Conservation (phyloP, 2,797 vertebrate genomes). For the Ptychobarbus kaznakovi region DNA sequence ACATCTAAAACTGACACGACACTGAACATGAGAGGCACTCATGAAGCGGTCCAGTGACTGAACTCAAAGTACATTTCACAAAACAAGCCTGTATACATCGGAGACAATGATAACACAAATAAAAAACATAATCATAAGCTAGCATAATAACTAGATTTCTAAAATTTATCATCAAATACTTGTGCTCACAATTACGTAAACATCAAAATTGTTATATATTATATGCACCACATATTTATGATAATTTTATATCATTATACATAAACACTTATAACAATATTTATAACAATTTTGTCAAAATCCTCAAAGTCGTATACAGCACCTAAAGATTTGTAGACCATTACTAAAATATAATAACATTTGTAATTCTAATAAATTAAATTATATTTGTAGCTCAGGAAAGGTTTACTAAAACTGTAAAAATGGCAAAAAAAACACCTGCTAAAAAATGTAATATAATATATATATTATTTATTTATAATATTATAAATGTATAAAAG, state of each 20-base stretch:
- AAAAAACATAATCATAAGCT: neutral
- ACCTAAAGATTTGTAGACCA: neutral
- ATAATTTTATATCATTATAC: too few relatives aligned
- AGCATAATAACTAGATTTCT: too few relatives aligned
- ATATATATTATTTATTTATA: too few relatives aligned
- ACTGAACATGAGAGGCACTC: conserved; percentile 11
- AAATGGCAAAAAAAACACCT: too few relatives aligned
- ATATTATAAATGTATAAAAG: too few relatives aligned
- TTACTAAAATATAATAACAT: neutral
- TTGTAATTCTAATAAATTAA: neutral
- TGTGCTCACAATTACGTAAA: too few relatives aligned
- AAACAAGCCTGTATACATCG: neutral
- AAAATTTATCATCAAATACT: too few relatives aligned
- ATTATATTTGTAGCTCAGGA: neutral
- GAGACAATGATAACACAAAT: neutral
- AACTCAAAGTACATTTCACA: conserved; percentile 5
- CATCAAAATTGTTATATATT: neutral
- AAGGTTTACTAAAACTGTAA: neutral
- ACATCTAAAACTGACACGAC: conserved; percentile 9
- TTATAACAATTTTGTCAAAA: neutral
- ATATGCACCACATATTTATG: too few relatives aligned
- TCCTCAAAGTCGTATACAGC: neutral
- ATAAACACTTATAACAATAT: neutral
- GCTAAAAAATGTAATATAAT: too few relatives aligned
- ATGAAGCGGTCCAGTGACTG: neutral